Percentiles rank a stretch among this genome's conserved stretches.
Evolutionary conservation across 2,113 vertebrate species (phyloP).

Genomic region (Motacilla tschutschensis): DNA sequence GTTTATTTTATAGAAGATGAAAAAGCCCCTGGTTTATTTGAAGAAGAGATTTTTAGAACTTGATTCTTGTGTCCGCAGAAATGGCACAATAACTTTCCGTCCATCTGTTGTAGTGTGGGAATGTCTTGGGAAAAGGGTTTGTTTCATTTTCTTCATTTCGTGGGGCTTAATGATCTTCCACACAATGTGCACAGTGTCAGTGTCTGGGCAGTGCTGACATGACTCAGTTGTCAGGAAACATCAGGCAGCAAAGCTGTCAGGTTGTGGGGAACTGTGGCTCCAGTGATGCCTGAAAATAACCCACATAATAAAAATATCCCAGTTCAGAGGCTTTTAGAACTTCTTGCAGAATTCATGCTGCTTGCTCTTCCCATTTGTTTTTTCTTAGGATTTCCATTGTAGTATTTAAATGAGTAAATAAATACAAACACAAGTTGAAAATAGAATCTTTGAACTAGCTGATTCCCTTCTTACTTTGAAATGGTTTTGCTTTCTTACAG

Average conservation of each 20-base stretch:
- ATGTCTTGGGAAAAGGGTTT: not conserved
- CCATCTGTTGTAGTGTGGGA: not conserved
- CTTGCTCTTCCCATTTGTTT: not conserved
- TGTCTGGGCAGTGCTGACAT: not conserved
- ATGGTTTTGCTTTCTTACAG: not conserved
- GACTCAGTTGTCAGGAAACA: constrained; percentile 11
- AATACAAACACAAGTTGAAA: not conserved
- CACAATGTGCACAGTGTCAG: not conserved
- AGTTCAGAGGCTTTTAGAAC: not conserved
- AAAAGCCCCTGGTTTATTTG: not conserved
- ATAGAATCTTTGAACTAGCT: not conserved
- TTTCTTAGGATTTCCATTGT: not conserved
- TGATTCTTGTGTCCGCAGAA: not conserved
- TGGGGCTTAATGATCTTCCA: not conserved
- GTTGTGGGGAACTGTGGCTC: constrained; percentile 29
- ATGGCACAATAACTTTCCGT: not conserved
- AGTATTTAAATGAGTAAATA: not conserved
- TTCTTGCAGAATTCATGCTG: not conserved
- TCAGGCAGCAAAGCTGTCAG: not conserved
- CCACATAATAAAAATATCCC: constrained; percentile 9
- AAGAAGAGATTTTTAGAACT: not conserved
- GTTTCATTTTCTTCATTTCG: not conserved
- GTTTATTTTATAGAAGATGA: not conserved
- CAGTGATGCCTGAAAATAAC: constrained; percentile 41
- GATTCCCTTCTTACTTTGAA: not conserved